Evolutionary conservation across 2,113 vertebrate genomes (phyloP).

Genomic region (Rattus rattus): DNA sequence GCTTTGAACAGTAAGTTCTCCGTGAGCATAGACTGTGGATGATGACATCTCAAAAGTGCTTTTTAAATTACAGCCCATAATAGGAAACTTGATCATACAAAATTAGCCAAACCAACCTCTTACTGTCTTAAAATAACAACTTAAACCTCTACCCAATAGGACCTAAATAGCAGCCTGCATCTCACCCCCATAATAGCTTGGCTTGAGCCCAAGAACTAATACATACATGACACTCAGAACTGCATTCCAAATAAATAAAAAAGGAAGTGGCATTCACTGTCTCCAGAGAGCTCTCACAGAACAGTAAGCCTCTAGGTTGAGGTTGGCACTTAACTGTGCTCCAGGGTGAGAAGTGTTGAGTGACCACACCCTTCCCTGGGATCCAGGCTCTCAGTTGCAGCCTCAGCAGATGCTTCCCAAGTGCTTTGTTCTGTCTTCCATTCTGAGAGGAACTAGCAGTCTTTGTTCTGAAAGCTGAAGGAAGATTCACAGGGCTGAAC

Average conservation of each 20-base stretch:
- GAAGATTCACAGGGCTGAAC: not conserved
- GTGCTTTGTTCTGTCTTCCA: not conserved
- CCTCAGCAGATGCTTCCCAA: not conserved
- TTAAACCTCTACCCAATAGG: not conserved
- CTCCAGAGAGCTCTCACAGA: slow-evolving; percentile 65
- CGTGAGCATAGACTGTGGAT: not conserved
- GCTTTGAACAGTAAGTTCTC: slow-evolving; percentile 47
- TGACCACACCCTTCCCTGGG: not conserved
- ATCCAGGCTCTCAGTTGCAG: not conserved
- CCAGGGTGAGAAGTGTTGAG: not conserved
- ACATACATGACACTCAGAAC: slow-evolving; percentile 65
- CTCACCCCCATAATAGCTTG: slow-evolving; percentile 63
- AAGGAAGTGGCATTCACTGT: slow-evolving; percentile 59
- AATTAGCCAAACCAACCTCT: slow-evolving; percentile 68
- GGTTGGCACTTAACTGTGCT: not conserved
- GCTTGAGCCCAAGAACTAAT: slow-evolving; percentile 74
- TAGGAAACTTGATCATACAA: slow-evolving; percentile 68
- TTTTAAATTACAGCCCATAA: slow-evolving; percentile 43
- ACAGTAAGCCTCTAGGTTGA: slow-evolving; percentile 9
- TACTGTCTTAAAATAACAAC: slow-evolving; percentile 53
- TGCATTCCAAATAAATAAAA: slow-evolving; percentile 28
- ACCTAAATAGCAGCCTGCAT: slow-evolving; percentile 64
- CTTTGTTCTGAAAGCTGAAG: slow-evolving; percentile 9
- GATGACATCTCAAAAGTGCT: slow-evolving; percentile 64
- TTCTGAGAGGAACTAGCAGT: not conserved